A percentile compares a stretch with the other conserved stretches of the same genome.
These are phyloP conservation scores for Macrosoma leucophasiata DNA, from an alignment of 2,888 invertebrate genomes.

Conservation along the genomic window DNA sequence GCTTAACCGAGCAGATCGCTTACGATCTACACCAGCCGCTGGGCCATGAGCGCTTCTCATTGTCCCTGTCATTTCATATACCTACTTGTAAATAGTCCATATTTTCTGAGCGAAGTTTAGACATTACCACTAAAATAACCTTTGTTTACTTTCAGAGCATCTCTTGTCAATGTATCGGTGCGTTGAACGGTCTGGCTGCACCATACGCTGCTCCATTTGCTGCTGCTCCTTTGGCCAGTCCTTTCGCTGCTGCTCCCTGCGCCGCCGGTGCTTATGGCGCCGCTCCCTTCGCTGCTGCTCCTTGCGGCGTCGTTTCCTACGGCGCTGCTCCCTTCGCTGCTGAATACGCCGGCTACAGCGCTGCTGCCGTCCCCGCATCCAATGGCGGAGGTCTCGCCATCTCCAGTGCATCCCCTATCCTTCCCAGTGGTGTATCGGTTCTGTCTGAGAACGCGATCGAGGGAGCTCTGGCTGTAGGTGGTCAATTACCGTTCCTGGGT, in stretches of 20 bases:
- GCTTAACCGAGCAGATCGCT: too few species aligned
- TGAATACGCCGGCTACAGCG: conserved; percentile 12
- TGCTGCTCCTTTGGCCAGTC: too few species aligned
- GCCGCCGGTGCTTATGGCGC: conserved; percentile 17
- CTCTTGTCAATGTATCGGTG: conserved; percentile 10
- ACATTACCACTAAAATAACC: neutral
- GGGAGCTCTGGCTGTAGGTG: conserved; percentile 22
- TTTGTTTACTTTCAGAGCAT: conserved; percentile 6
- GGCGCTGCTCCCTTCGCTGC: conserved; percentile 12
- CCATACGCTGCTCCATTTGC: conserved; percentile 10
- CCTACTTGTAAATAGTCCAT: neutral
- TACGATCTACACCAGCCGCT: too few species aligned
- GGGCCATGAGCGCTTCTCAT: too few species aligned
- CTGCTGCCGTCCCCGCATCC: conserved; percentile 22
- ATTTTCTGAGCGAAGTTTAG: too few species aligned
- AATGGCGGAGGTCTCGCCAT: conserved; percentile 20
- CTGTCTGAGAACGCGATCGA: conserved; percentile 39
- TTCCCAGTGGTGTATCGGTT: conserved; percentile 35
- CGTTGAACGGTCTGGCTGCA: neutral
- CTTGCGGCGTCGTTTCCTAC: too few species aligned
- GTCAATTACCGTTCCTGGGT: conserved; percentile 26
- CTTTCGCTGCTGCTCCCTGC: conserved; percentile 4
- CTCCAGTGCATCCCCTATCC: conserved; percentile 33
- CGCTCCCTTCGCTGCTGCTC: conserved; percentile 18
- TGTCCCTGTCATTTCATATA: too few species aligned